Evolutionary conservation across 2,113 vertebrate genomes (phyloP), one percentile per base, ranked within the genome.

Genomic region (Suncus etruscus): DNA sequence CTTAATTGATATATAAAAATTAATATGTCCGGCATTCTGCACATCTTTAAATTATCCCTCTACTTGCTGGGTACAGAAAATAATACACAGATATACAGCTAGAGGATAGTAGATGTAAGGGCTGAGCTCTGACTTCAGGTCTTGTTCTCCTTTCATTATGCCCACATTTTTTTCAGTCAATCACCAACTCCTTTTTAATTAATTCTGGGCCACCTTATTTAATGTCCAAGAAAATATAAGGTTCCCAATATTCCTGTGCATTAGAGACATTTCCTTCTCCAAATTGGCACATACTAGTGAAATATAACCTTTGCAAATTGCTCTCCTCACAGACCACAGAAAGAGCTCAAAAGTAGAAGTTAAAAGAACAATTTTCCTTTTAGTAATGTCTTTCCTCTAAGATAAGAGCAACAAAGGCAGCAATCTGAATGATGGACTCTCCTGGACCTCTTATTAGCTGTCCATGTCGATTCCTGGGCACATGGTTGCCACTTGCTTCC

Each of bases 311-410:
- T 94, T 96, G 93, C 92, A 92, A 93, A 91, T 22, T 6, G 77
- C 10, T 78, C 24, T 92, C 73, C 7, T 47, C 65, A n/a, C 54
- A 90, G 50, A 94, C 65, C 47, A 89, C 69, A 94, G 39, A 80
- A 91, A 20, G 11, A 88, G 45, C 31, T 94, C 73, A 92, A 95
- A 94, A 1, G n/a, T 11, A 27, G 9, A 6, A 95, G 69, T 90
- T 81, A 58, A 84, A 95, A 95, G 50, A 78, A 89, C 82, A 89
- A 25, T 65, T 87, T 96, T 96, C 72, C 6, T 94, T 96, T 91
- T 7, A 93, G 45, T 29, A 16, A 61, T 87, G 65, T 87, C 94
- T 94, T 94, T 74, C 92, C 86, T 91, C 80, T 48, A 65, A 65
- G 78, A 91, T 65, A 90, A 95, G 93, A 86, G 9, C 29, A 95